Base-by-base conservation (phyloP, 1,140 invertebrate genomes). In the Sesamia nonagrioides region DNA sequence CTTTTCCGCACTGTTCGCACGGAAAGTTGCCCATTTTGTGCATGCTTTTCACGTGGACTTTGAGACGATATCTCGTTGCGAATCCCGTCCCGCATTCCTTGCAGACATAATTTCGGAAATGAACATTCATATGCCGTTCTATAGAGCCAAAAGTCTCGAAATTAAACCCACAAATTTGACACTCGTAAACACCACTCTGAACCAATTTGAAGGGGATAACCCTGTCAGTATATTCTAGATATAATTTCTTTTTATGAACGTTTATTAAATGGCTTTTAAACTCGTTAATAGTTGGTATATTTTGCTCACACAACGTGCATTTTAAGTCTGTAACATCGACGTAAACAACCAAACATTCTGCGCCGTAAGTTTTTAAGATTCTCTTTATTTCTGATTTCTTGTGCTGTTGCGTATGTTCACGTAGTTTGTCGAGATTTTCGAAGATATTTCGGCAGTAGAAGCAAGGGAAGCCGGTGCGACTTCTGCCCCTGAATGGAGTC, bases 71-170 rank as follows among this genome's bases (percentile, higher is more conserved):
- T 81, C 90, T 92, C 0, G 92, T 94, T 0, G 93, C 88, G 50
- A 93, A 94, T 1, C 93, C 93, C 0, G 91, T 87, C 0, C 93
- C 93, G 27, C 93, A 94, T 11, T 93, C 91, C 7, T 88, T 90
- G 76, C 93, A 94, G 0, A 94, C 92, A 35, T 93, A 93, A 40
- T 94, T 94, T 52, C 93, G 89, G 42, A 85, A 94, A 77, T 94
- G 93, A 0, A 90, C 86, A 33, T 94, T 94, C 93, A 94, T 94
- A 72, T 94, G 93, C 0, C 93, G 42, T 50, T 94, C 93, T 9
- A 94, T 92, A 0, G 92, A 89, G 0, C 93, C 93, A 42, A 94
- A 94, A 0, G 92, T 93, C 63, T 93, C 92, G 40, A 92, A 94
- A 17, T 81, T 91, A 45, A 91, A 93, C 0, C 89, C 89, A 42